These are phyloP conservation scores for Philonicus albiceps DNA, from an alignment of 2,888 invertebrate species.

Conservation along the genomic window DNA sequence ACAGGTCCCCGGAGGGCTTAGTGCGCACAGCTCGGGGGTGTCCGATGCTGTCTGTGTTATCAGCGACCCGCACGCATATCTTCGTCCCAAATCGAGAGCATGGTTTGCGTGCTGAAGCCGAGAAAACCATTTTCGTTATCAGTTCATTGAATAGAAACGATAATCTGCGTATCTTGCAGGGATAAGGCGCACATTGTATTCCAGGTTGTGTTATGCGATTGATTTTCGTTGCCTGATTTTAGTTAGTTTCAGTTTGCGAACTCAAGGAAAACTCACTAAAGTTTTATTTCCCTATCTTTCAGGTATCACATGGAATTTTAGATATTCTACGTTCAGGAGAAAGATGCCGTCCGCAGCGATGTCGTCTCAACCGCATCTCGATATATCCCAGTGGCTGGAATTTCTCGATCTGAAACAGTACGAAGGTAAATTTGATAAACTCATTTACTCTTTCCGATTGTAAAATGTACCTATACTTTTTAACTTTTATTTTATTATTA, in stretches of 20 bases:
- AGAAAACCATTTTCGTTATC: neutral
- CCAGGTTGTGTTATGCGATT: neutral
- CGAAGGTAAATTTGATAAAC: conserved; percentile 54
- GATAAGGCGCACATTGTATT: neutral
- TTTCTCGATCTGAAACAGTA: conserved; percentile 70
- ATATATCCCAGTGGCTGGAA: conserved; percentile 69
- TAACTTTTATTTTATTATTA: neutral
- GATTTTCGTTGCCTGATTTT: neutral
- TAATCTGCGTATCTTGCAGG: conserved; percentile 21
- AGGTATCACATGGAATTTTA: conserved; percentile 65
- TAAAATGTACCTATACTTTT: neutral
- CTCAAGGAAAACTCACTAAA: neutral
- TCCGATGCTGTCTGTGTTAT: neutral
- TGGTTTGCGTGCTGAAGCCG: conserved; percentile 5
- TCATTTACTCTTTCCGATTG: neutral
- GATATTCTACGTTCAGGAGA: conserved; percentile 59
- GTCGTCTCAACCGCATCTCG: conserved; percentile 64
- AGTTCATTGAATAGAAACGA: neutral
- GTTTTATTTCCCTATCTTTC: neutral
- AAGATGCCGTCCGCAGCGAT: conserved; percentile 52
- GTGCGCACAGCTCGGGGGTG: neutral
- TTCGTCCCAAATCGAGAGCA: neutral
- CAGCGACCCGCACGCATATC: conserved; percentile 29
- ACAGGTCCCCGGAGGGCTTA: neutral
- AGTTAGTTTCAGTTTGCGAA: neutral